A percentile compares a stretch with the other conserved stretches of the same genome.
phyloP scores from a whole-genome alignment of 2,113 vertebrate species.

The Monarcha castaneiventris region DNA sequence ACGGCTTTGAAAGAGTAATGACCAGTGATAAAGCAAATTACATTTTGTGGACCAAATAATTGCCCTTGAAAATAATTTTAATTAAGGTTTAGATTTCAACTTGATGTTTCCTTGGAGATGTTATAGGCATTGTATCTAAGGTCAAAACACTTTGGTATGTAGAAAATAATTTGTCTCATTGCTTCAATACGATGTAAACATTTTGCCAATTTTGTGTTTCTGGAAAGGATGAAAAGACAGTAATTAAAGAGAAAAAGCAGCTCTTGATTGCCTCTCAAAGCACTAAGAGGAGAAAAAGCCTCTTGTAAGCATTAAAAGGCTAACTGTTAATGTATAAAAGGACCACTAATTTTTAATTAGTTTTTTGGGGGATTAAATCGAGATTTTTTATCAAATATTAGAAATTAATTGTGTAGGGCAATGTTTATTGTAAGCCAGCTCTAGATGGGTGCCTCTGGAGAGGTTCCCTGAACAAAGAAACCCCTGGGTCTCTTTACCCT shows the following conservation, averaged over 20 bases:
- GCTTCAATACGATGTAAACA: neutral
- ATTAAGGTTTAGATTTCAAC: neutral
- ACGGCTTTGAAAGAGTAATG: neutral
- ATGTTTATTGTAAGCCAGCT: neutral
- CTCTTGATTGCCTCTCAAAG: constrained; percentile 4
- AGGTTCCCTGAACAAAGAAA: neutral
- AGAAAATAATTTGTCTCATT: neutral
- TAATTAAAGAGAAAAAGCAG: constrained; percentile 26
- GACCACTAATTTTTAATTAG: constrained; percentile 11
- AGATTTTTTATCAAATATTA: neutral
- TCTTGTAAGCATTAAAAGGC: neutral
- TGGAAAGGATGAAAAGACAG: constrained; percentile 5
- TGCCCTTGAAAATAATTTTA: neutral
- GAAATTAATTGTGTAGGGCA: neutral
- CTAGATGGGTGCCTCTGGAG: neutral
- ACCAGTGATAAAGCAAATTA: neutral
- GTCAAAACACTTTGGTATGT: neutral
- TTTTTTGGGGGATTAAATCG: neutral
- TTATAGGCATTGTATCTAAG: neutral
- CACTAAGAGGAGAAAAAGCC: neutral
- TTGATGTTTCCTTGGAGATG: neutral
- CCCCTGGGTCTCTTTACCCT: too few relatives aligned
- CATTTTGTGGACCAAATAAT: neutral
- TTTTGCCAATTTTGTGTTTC: neutral
- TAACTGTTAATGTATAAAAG: neutral